Evolutionary conservation across 2,888 invertebrate genomes (phyloP), one percentile per base, ranked within the genome.

Genomic region (Scaptomyza flava): DNA sequence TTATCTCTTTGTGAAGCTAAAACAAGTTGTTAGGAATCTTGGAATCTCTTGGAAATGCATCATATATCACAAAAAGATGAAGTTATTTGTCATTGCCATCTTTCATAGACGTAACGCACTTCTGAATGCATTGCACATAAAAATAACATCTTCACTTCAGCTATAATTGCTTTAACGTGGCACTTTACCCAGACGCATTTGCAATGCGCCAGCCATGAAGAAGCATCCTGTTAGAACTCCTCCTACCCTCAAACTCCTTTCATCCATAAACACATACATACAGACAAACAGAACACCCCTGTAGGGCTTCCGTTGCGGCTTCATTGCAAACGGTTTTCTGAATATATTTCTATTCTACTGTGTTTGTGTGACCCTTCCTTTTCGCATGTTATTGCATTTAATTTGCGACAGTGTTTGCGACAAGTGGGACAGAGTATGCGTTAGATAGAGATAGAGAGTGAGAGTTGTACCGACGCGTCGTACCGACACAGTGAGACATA

Each of bases 341-440:
- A 63, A 76, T 76, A 76, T 76, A 76, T 75, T 68, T 77, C 70
- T 78, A 61, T 72, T 66, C 63, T 8, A 27, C 59, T 53, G 31
- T 62, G 56, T 72, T 68, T 72, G 48, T 68, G 59, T 70, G 64
- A 54, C 65, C 48, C 58, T 56, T 56, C 31, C 9, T 6, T 36
- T 36, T 9, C 53, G 73, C 68, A 60, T 82, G 77, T 83, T 87
- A 79, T 86, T 87, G 79, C 86, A 84, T 83, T 86, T 87, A 80
- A 85, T 84, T 87, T 85, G 79, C 70, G 72, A 63, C 79, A 80
- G 71, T 67, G 74, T 74, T 68, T 66, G 66, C 70, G 41, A 17
- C 30, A 30, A 36, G 34, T 11, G 59, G 45, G 30, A 52, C 6
- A 27, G 17, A 34, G 34, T 9, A 23, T 34, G 38, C 7, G 34